Evolutionary conservation across 2,888 invertebrate genomes (phyloP), one percentile per base, ranked within the genome.

Genomic region (Ditula angustiorana): DNA sequence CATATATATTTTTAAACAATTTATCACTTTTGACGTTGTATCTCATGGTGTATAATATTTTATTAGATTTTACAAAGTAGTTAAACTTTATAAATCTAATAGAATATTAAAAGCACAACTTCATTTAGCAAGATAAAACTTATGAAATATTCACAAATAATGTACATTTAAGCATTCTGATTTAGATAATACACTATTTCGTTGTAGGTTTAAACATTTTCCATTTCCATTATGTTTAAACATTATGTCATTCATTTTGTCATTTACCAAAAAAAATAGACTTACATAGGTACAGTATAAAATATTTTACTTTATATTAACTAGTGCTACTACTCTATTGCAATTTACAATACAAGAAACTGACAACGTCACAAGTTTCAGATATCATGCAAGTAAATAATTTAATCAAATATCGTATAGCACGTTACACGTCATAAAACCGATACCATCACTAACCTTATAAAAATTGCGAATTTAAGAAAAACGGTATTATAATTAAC

Each of bases 361-460:
- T 41, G 16, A 37, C 16, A 41, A 41, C 41, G 41, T 41, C 41
- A 19, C 41, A 16, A 19, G 41, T 41, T 8, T 19, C 19, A 19
- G 19, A 41, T 19, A 2, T 19, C 19, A 7, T 30, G 19, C 11
- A 41, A 5, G 10, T 10, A 2, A 2, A 19, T 19, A 16, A 5
- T 26, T 26, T 26, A 5, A 26, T 5, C 3, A 8, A 41, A 19
- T 19, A 7, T 19, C 16, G 19, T 7, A 8, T 8, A 19, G 1
- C 19, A 41, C 8, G n/a, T n/a, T n/a, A 41, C 41, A 41, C 19
- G 10, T 5, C 3, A 26, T 26, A 26, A 26, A 41, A 41, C 41
- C 41, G 41, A 41, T 41, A 41, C 19, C 41, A 2, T 41, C 16
- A 41, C 41, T 41, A 41, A 41, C 41, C 41, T 41, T 41, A 7